Evolutionary conservation across 2,113 vertebrate genomes (phyloP).

Genomic region (Semicossyphus pulcher): DNA sequence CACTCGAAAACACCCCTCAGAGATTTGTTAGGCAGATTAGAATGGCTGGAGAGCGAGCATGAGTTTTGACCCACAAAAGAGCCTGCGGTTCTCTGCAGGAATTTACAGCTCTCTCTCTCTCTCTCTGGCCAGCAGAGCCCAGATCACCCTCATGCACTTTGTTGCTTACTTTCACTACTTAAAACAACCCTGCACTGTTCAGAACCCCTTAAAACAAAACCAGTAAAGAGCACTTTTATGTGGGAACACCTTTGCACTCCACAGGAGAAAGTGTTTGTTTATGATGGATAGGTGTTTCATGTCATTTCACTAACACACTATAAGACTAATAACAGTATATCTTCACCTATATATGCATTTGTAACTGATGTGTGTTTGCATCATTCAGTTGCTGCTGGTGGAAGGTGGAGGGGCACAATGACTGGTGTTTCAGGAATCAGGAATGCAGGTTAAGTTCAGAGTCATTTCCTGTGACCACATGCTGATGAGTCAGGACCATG

Average conservation of each 20-base stretch:
- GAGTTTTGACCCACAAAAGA: constrained; percentile 69
- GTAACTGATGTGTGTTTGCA: constrained; percentile 28
- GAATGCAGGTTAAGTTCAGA: constrained; percentile 60
- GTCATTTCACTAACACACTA: background rate
- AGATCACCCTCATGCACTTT: constrained; percentile 10
- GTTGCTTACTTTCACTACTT: background rate
- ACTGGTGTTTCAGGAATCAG: constrained; percentile 56
- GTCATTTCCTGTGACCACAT: constrained; percentile 67
- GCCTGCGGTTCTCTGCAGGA: constrained; percentile 53
- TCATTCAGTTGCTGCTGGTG: background rate
- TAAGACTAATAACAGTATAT: background rate
- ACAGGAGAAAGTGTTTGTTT: background rate
- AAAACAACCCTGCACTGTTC: background rate
- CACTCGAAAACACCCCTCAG: constrained; percentile 37
- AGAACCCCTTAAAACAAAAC: background rate
- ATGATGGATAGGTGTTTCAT: background rate
- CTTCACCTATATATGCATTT: too few species aligned
- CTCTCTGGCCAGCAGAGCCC: too few species aligned
- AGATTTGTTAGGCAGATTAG: constrained; percentile 65
- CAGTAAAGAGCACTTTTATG: background rate
- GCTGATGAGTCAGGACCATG: constrained; percentile 73
- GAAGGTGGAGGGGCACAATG: constrained; percentile 3
- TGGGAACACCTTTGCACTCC: background rate
- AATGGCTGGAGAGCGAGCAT: constrained; percentile 44
- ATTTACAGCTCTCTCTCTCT: constrained; percentile 35